Conservation (phyloP, 2,797 vertebrate species). For the Tolypeutes matacus region DNA sequence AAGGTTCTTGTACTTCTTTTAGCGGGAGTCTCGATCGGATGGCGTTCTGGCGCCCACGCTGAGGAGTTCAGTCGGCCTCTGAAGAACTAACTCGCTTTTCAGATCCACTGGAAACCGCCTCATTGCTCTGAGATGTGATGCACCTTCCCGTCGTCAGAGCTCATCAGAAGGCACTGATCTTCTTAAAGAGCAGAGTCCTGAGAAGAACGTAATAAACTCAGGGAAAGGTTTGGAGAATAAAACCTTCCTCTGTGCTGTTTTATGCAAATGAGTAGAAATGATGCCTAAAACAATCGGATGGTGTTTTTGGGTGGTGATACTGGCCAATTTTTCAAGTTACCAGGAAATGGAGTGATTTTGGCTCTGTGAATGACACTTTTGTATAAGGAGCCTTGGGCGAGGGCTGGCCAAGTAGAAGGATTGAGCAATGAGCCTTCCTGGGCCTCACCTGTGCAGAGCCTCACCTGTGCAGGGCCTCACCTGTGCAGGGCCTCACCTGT, state of each 20-base stretch:
- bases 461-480: not conserved
- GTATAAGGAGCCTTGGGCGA: not conserved
- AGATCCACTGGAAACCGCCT: not conserved
- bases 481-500: not conserved
- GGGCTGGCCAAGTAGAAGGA: not conserved
- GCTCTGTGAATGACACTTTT: not conserved
- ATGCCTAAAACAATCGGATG: not conserved
- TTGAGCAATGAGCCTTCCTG: not conserved
- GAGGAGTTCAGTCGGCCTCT: not conserved
- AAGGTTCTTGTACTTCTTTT: not conserved
- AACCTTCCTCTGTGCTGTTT: not conserved
- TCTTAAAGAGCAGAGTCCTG: not conserved
- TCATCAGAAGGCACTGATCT: not conserved
- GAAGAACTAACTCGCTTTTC: not conserved
- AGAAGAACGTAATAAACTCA: not conserved
- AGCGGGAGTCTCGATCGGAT: not conserved
- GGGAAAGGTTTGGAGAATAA: not conserved
- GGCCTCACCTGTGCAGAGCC: not conserved
- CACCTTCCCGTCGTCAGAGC: not conserved
- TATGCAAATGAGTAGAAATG: slow-evolving; percentile 47
- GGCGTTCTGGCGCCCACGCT: not conserved
- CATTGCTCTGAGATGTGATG: not conserved
- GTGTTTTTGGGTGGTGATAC: not conserved
- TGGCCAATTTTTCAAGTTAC: slow-evolving; percentile 55
- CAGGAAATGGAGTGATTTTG: slow-evolving; percentile 19